Percentiles rank a stretch among this genome's conserved stretches.
Evolutionary conservation across 1,140 invertebrate species (phyloP).

Genomic region (Phocides pigmalion): DNA sequence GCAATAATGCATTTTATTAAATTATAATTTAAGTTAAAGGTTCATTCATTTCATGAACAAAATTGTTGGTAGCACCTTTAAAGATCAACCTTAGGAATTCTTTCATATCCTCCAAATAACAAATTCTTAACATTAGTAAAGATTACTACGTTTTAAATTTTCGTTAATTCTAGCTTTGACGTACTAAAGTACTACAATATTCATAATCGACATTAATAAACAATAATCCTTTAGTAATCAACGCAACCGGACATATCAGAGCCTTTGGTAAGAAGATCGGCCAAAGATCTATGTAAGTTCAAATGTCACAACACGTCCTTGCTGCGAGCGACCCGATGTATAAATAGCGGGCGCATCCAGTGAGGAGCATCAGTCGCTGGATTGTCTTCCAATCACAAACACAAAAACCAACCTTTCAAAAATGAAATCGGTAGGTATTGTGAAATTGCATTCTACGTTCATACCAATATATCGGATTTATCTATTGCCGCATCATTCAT

Average conservation of each 20-base stretch:
- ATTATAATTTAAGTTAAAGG: too few species aligned
- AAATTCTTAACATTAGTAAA: too few species aligned
- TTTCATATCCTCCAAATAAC: too few species aligned
- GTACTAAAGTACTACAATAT: too few species aligned
- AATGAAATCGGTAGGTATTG: slow-evolving; percentile 79
- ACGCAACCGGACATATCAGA: slow-evolving; percentile 59
- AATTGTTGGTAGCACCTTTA: too few species aligned
- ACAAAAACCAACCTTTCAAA: slow-evolving; percentile 56
- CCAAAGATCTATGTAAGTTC: slow-evolving; percentile 66
- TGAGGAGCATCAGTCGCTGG: slow-evolving; percentile 67
- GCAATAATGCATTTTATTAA: too few species aligned
- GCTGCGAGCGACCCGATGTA: slow-evolving; percentile 48
- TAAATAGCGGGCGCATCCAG: slow-evolving; percentile 55
- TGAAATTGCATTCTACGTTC: slow-evolving; percentile 8
- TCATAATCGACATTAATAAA: slow-evolving; percentile 10
- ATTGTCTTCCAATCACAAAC: slow-evolving; percentile 54
- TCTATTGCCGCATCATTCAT: neutral
- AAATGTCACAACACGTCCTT: slow-evolving; percentile 77
- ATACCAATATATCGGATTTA: slow-evolving; percentile 2
- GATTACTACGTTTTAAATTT: too few species aligned
- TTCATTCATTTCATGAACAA: too few species aligned
- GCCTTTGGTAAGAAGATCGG: slow-evolving; percentile 53
- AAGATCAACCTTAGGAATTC: too few species aligned
- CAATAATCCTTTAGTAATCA: slow-evolving; percentile 30
- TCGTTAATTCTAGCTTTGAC: too few species aligned